Evolutionary conservation across 2,888 invertebrate species (phyloP).

Genomic region (Deilephila porcellus): DNA sequence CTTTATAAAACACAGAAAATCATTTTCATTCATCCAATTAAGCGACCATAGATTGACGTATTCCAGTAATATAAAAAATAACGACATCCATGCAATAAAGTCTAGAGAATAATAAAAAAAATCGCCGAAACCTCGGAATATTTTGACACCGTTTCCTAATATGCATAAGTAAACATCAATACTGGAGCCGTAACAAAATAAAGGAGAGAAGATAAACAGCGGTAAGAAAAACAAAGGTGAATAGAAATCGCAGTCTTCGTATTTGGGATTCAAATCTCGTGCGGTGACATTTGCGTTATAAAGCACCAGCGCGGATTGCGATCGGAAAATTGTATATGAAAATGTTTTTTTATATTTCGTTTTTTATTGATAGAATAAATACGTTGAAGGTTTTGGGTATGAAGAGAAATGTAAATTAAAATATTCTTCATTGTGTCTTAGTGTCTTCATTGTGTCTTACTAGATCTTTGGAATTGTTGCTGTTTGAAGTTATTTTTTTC

Average conservation of each 20-base stretch:
- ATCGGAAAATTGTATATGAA: slow-evolving; percentile 27
- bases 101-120: background rate
- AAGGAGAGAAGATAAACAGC: slow-evolving; percentile 78
- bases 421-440: too few relatives aligned
- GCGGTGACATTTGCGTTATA: slow-evolving; percentile 66
- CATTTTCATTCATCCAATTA: too few relatives aligned
- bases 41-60: too few relatives aligned
- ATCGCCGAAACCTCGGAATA: background rate
- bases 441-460: too few relatives aligned
- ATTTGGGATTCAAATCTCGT: slow-evolving; percentile 85
- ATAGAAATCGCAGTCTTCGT: slow-evolving; percentile 70
- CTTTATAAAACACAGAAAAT: too few relatives aligned
- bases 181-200: slow-evolving; percentile 68
- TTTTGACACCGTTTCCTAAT: slow-evolving; percentile 40
- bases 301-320: slow-evolving; percentile 39
- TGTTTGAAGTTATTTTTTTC: too few relatives aligned
- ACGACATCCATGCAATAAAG: too few relatives aligned
- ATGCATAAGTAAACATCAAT: slow-evolving; percentile 70
- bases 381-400: too few relatives aligned
- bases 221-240: slow-evolving; percentile 81
- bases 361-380: slow-evolving; percentile 55
- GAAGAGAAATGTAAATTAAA: too few relatives aligned
- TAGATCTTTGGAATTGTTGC: too few relatives aligned
- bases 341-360: background rate
- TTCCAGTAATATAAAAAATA: too few relatives aligned